Evolutionary conservation across 2,797 vertebrate genomes (phyloP).

Genomic region (Enteromius radiatus): DNA sequence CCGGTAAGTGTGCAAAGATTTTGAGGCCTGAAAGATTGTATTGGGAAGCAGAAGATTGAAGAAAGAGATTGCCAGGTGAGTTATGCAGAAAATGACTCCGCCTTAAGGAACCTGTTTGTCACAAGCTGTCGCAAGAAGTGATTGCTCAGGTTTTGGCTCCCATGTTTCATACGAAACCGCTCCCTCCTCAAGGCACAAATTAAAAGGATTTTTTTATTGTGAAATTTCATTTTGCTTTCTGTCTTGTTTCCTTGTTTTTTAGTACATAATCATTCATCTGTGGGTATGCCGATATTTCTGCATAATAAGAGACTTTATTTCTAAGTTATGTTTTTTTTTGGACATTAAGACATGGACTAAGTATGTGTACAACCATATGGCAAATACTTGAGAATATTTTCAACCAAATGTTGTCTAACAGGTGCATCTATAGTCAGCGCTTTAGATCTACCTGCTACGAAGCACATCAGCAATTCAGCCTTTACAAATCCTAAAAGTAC

Average conservation of each 20-base stretch:
- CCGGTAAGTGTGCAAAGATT: slow-evolving; percentile 42
- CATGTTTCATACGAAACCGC: slow-evolving; percentile 69
- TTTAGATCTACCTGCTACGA: slow-evolving; percentile 16
- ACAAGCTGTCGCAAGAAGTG: slow-evolving; percentile 81
- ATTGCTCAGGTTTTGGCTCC: slow-evolving; percentile 79
- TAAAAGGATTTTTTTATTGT: slow-evolving; percentile 33
- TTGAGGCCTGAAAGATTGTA: slow-evolving; percentile 55
- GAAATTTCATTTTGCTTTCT: background rate
- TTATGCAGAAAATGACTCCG: slow-evolving; percentile 60
- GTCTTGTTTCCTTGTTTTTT: background rate
- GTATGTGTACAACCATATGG: background rate
- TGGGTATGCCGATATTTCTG: background rate
- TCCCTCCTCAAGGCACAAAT: slow-evolving; percentile 69
- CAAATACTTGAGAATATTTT: background rate
- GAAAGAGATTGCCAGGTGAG: slow-evolving; percentile 70
- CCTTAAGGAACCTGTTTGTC: slow-evolving; percentile 79
- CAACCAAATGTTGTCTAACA: slow-evolving; percentile 16
- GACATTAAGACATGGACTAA: background rate
- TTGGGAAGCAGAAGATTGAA: slow-evolving; percentile 47
- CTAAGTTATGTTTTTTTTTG: background rate
- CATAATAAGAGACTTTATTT: background rate
- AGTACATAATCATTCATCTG: background rate
- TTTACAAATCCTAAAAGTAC: background rate
- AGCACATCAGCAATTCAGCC: background rate
- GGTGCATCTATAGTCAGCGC: slow-evolving; percentile 16